phyloP scores from a whole-genome alignment of 2,888 invertebrate species.

The Melitaea athalia region DNA sequence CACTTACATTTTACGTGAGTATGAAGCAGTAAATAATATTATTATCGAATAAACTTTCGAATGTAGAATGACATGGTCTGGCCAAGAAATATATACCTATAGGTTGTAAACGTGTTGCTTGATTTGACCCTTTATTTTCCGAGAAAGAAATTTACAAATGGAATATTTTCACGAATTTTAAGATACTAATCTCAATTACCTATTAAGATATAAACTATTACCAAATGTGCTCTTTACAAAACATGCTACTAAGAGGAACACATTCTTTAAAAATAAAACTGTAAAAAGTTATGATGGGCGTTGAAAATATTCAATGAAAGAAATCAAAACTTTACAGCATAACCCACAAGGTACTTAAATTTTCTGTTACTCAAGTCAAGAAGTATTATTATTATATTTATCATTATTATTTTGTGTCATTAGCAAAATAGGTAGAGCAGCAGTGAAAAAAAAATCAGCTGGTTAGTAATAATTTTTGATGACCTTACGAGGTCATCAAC shows the following conservation, averaged over 20 bases:
- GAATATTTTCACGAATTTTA: slow-evolving; percentile 33
- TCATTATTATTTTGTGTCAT: no score
- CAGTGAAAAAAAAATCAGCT: no score
- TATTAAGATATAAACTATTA: slow-evolving; percentile 32
- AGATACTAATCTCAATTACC: slow-evolving; percentile 33
- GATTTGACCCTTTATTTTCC: slow-evolving; percentile 16
- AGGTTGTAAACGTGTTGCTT: neutral
- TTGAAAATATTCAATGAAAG: no score
- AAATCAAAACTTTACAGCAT: no score
- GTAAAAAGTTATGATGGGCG: neutral
- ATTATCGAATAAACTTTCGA: slow-evolving; percentile 6
- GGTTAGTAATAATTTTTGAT: no score
- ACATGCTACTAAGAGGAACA: slow-evolving; percentile 31
- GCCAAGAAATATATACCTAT: neutral
- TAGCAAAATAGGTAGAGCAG: no score
- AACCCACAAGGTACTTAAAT: no score
- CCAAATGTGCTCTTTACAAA: slow-evolving; percentile 34
- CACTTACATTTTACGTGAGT: neutral
- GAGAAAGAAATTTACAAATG: slow-evolving; percentile 22
- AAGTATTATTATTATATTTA: no score
- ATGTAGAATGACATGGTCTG: slow-evolving; percentile 3
- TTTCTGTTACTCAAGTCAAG: no score
- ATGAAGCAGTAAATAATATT: slow-evolving; percentile 8
- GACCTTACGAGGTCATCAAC: no score
- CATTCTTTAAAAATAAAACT: neutral